Conservation (phyloP, 2,888 invertebrate genomes). For the Polydrusus tereticollis region DNA sequence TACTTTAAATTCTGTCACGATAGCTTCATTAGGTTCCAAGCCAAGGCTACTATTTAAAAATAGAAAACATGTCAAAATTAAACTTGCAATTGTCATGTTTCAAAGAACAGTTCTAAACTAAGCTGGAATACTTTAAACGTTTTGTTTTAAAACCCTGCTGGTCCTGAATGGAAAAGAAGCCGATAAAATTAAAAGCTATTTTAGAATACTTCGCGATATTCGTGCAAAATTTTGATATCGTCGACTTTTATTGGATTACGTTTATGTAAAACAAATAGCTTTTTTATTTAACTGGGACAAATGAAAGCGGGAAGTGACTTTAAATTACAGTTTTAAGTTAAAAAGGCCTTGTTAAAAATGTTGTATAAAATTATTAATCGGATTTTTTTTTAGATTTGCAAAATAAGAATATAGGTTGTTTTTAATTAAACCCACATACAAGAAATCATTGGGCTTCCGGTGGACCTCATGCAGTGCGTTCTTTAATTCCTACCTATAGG, state of each 20-base stretch:
- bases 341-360: no score
- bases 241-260: constrained; percentile 18
- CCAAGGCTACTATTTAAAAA: constrained; percentile 18
- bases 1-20: constrained; percentile 39
- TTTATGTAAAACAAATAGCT: constrained; percentile 30
- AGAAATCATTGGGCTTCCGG: no score
- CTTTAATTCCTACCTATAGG: no score
- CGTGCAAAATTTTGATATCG: constrained; percentile 9
- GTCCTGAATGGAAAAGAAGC: constrained; percentile 21
- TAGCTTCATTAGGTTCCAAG: constrained; percentile 26
- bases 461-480: no score
- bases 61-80: constrained; percentile 27
- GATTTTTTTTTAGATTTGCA: no score
- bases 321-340: constrained; percentile 1
- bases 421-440: no score
- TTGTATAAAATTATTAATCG: no score
- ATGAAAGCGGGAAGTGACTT: not conserved
- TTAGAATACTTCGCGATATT: constrained; percentile 21
- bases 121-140: constrained; percentile 17
- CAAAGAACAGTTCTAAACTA: constrained; percentile 26
- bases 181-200: constrained; percentile 16
- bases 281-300: constrained; percentile 21
- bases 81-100: constrained; percentile 42
- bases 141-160: constrained; percentile 31
- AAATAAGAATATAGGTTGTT: no score